phyloP scores from a whole-genome alignment of 2,113 vertebrate genomes.

The Phodopus roborovskii region DNA sequence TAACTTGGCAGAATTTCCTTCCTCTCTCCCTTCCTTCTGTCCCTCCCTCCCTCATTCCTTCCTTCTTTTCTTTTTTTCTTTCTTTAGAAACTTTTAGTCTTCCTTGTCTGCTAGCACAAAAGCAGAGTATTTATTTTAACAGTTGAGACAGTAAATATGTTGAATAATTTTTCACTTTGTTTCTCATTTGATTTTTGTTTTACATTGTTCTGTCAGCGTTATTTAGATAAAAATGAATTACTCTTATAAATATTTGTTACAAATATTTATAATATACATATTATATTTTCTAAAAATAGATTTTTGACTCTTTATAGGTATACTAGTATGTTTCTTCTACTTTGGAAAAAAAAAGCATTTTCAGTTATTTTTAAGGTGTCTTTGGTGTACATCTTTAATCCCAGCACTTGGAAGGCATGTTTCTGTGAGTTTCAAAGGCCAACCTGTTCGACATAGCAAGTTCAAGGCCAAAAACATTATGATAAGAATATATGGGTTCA shows the following conservation, averaged over 20 bases:
- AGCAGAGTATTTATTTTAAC: not conserved
- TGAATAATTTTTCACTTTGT: constrained; percentile 24
- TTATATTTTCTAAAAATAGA: not conserved
- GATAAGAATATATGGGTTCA: not conserved
- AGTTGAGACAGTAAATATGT: not conserved
- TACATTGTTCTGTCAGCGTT: not conserved
- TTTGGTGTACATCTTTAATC: not conserved
- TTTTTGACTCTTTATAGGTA: not conserved
- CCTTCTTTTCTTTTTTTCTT: constrained; percentile 16
- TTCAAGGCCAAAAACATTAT: not conserved
- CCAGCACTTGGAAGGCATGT: not conserved
- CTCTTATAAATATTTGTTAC: not conserved
- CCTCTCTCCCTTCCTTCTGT: too few species aligned
- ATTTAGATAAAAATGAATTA: not conserved
- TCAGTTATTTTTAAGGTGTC: not conserved
- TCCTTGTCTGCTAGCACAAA: not conserved
- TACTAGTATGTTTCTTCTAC: not conserved
- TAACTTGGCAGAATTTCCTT: not conserved
- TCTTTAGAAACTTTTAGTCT: constrained; percentile 7
- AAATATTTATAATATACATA: not conserved
- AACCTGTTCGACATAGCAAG: not conserved
- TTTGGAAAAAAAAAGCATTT: not conserved
- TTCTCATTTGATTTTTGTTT: constrained; percentile 20
- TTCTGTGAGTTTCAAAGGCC: not conserved
- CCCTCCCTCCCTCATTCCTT: too few species aligned